phyloP scores from a whole-genome alignment of 2,797 vertebrate genomes.

The Syngnathus rostellatus region DNA sequence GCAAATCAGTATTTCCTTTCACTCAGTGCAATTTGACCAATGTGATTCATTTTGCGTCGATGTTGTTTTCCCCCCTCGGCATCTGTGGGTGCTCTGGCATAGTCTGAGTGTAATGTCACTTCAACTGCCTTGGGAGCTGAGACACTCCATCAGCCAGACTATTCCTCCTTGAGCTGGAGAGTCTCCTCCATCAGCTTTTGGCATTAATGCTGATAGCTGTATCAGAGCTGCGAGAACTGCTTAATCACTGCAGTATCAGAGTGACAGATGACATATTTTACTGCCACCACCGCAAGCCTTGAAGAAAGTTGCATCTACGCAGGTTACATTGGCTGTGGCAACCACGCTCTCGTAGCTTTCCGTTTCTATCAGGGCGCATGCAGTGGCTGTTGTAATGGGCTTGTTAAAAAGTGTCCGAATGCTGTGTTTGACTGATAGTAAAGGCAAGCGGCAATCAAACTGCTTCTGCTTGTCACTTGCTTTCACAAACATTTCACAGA shows the following conservation, averaged over 20 bases:
- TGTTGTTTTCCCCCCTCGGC: conserved; percentile 33
- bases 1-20: conserved; percentile 36
- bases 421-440: background rate
- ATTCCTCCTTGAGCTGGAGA: conserved; percentile 33
- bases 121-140: conserved; percentile 33
- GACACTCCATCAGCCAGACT: conserved; percentile 42
- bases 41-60: conserved; percentile 35
- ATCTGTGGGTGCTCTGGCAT: conserved; percentile 15
- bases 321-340: conserved; percentile 22
- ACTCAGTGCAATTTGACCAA: conserved; percentile 34
- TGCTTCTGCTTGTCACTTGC: background rate
- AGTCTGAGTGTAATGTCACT: conserved; percentile 49
- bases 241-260: conserved; percentile 50
- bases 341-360: conserved; percentile 32
- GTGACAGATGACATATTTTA: conserved; percentile 38
- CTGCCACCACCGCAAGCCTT: conserved; percentile 13
- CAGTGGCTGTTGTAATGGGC: background rate
- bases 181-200: conserved; percentile 38
- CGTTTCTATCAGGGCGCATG: conserved; percentile 8
- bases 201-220: conserved; percentile 42
- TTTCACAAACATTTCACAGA: background rate
- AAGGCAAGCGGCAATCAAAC: background rate
- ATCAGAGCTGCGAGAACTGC: conserved; percentile 28
- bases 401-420: background rate
- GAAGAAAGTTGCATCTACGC: conserved; percentile 19